Conservation (phyloP, 2,888 invertebrate genomes). For the Acheta domesticus region DNA sequence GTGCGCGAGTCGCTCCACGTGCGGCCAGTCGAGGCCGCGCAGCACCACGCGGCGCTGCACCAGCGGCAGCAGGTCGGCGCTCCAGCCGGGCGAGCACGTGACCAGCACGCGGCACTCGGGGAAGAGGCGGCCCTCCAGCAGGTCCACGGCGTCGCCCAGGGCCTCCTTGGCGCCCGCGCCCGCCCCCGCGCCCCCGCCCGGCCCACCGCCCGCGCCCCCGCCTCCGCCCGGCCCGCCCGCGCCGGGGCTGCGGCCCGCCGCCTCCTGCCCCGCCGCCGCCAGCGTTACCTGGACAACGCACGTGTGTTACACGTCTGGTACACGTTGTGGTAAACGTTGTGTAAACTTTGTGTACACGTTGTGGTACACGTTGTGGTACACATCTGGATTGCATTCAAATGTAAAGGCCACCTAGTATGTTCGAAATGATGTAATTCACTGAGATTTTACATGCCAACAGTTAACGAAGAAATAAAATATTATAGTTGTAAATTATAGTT, state of each 20-base stretch:
- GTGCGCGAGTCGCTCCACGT: slow-evolving; percentile 50
- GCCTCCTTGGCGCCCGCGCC: slow-evolving; percentile 47
- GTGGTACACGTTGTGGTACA: no score
- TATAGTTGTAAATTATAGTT: no score
- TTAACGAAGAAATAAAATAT: no score
- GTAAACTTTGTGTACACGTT: no score
- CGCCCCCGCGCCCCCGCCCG: slow-evolving; percentile 36
- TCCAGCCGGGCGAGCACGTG: slow-evolving; percentile 50
- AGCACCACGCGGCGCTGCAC: slow-evolving; percentile 52
- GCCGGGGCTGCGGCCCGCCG: background rate
- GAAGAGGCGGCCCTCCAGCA: slow-evolving; percentile 54
- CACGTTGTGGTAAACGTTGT: no score
- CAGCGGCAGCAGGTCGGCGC: slow-evolving; percentile 47
- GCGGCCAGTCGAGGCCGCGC: slow-evolving; percentile 52
- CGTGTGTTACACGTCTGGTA: no score
- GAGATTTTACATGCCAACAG: no score
- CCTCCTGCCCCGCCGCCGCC: background rate
- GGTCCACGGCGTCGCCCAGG: slow-evolving; percentile 51
- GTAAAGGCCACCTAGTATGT: no score
- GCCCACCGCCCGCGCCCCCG: slow-evolving; percentile 40
- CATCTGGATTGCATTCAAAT: no score
- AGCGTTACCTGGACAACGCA: slow-evolving; percentile 24
- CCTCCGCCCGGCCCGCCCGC: slow-evolving; percentile 23
- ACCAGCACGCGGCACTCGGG: slow-evolving; percentile 54
- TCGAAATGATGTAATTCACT: no score